Evolutionary conservation across 2,797 vertebrate species (phyloP).

Genomic region (Prunella strophiata): DNA sequence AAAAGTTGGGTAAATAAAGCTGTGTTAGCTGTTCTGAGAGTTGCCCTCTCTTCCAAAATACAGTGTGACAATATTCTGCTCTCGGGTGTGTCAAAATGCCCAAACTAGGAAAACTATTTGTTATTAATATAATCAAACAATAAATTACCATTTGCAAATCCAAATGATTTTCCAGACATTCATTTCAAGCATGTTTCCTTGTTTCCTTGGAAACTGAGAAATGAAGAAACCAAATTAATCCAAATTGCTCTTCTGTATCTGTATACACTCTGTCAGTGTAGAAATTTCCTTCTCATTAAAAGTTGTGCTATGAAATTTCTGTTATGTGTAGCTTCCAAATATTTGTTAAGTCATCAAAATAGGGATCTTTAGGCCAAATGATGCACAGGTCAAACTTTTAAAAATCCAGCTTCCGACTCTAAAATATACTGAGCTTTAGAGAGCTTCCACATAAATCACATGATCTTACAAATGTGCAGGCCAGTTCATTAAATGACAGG

Average conservation of each 20-base stretch:
- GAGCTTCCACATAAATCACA: not conserved
- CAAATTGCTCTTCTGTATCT: not conserved
- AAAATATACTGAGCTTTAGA: not conserved
- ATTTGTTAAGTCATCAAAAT: not conserved
- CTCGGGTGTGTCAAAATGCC: not conserved
- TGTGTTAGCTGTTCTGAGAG: not conserved
- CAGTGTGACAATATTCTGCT: not conserved
- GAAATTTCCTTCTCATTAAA: not conserved
- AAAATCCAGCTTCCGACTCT: not conserved
- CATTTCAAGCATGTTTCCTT: not conserved
- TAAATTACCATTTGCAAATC: not conserved
- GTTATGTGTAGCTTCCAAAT: not conserved
- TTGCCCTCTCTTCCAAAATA: not conserved
- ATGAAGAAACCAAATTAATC: not conserved
- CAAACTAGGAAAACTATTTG: not conserved
- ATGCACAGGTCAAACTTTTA: not conserved
- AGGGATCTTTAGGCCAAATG: not conserved
- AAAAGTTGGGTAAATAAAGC: not conserved
- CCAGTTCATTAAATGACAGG: not conserved
- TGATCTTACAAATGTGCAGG: not conserved
- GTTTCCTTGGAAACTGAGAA: slow-evolving; percentile 48
- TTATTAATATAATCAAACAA: not conserved
- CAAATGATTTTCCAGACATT: not conserved
- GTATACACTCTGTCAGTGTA: not conserved
- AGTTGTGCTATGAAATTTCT: not conserved